Base-by-base conservation (phyloP, 2,888 invertebrate species). In the Cerastoderma edule region DNA sequence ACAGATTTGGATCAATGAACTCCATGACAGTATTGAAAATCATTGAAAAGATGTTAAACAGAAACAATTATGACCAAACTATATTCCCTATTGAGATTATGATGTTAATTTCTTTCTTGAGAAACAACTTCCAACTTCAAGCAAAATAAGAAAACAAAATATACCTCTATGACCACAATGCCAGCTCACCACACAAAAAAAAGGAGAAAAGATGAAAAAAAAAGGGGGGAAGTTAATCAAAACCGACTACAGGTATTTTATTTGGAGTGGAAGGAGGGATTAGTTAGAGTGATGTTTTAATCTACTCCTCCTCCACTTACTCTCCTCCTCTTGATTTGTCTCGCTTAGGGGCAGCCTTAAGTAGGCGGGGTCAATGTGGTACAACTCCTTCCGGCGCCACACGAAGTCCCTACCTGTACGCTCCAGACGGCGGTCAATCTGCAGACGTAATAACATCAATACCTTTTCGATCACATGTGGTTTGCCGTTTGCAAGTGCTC, bases 391-490 rank as follows among this genome's bases (percentile, higher is more conserved):
- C 50, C 74, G 50, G 16, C 75, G 48, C 78, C 78, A 76, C 2
- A 28, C n/a, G 13, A 30, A 53, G 71, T 78, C 82, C 83, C 83
- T 85, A 84, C 86, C 86, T 84, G 85, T 78, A 75, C 76, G 81
- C 67, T 88, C 85, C 8, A 89, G 78, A 27, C 73, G 65, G 60
- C 83, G 86, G 80, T 90, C 89, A 22, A 90, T 85, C 82, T 89
- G 89, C 19, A 78, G 44, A 22, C 90, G 69, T 30, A 90, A 67
- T 68, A 89, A 73, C 85, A 89, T 86, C 53, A 90, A 67, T 2
- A 90, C 87, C 57, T 85, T 82, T 68, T 90, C 88, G 8, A 88
- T 85, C 28, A 89, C 88, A 48, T 83, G 80, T 5, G 81, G 83
- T 67, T 89, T 88, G 64, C 79, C 67, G 65, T 86, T 86, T 27